Conservation (phyloP, 1,140 invertebrate species). For the Drosophila pallidifrons region DNA sequence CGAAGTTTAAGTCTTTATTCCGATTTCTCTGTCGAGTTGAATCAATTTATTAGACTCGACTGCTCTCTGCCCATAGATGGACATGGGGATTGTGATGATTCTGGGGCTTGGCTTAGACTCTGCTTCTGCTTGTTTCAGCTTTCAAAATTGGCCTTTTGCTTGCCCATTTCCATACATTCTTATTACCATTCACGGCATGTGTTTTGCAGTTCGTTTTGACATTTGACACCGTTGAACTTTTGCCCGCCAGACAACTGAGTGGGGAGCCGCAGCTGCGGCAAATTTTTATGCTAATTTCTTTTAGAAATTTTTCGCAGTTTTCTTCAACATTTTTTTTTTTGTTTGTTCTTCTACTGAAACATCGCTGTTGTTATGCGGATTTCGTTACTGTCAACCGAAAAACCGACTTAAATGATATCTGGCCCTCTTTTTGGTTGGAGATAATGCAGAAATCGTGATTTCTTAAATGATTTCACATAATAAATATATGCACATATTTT, state of each 20-base stretch:
- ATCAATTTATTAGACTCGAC: conserved; percentile 64
- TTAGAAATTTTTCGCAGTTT: conserved; percentile 46
- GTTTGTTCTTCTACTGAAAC: conserved; percentile 6
- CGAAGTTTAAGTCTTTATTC: conserved; percentile 18
- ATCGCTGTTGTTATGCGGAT: conserved; percentile 56
- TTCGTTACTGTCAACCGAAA: conserved; percentile 31
- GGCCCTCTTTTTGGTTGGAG: conserved; percentile 6
- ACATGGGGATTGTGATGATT: neutral
- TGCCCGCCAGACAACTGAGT: neutral
- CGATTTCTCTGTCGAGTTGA: conserved; percentile 43
- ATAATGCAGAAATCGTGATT: conserved; percentile 19
- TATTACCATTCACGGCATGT: conserved; percentile 49
- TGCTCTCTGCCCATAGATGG: conserved; percentile 36
- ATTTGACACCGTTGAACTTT: conserved; percentile 75
- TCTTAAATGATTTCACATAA: conserved; percentile 35
- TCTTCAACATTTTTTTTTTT: conserved; percentile 12
- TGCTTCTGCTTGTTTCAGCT: conserved; percentile 28
- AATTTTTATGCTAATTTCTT: conserved; percentile 73
- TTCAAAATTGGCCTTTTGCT: conserved; percentile 44
- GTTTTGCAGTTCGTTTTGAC: conserved; percentile 55
- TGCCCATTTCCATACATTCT: conserved; percentile 32
- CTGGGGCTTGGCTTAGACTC: neutral
- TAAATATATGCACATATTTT: conserved; percentile 52
- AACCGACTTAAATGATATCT: conserved; percentile 26
- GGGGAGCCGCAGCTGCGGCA: conserved; percentile 26